Percentiles rank a stretch among this genome's conserved stretches.
These are phyloP conservation scores for Daktulosphaira vitifoliae DNA, from an alignment of 1,140 invertebrate species.

Conservation along the genomic window DNA sequence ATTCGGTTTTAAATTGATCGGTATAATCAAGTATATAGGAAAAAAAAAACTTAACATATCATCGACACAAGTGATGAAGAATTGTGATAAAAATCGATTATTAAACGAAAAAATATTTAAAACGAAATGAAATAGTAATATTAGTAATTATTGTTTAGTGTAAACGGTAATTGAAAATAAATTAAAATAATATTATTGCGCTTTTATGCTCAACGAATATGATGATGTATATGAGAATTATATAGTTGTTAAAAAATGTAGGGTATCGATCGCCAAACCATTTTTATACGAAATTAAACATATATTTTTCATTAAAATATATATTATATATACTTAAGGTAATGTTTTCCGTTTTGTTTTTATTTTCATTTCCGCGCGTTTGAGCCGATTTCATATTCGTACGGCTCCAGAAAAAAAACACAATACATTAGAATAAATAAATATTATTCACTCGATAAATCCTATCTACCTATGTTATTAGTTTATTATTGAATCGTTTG, in stretches of 20 bases:
- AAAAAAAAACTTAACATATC: constrained; percentile 31
- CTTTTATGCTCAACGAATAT: constrained; percentile 10
- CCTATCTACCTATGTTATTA: no score
- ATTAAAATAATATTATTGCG: constrained; percentile 3
- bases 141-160: not conserved
- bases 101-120: not conserved
- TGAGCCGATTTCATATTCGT: not conserved
- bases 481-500: no score
- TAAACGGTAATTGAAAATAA: not conserved
- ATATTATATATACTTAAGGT: no score
- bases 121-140: not conserved
- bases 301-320: no score
- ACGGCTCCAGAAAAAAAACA: constrained; percentile 18
- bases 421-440: not conserved
- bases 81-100: constrained; percentile 32
- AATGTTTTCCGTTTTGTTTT: not conserved
- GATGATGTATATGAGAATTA: no score
- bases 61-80: constrained; percentile 32
- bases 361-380: not conserved
- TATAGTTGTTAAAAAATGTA: constrained; percentile 7
- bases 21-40: not conserved
- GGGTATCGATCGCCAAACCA: constrained; percentile 15
- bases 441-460: no score
- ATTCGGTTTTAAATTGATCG: no score
- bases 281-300: constrained; percentile 1